Conservation (phyloP, 2,797 vertebrate genomes). For the Rhyacichthys aspro region DNA sequence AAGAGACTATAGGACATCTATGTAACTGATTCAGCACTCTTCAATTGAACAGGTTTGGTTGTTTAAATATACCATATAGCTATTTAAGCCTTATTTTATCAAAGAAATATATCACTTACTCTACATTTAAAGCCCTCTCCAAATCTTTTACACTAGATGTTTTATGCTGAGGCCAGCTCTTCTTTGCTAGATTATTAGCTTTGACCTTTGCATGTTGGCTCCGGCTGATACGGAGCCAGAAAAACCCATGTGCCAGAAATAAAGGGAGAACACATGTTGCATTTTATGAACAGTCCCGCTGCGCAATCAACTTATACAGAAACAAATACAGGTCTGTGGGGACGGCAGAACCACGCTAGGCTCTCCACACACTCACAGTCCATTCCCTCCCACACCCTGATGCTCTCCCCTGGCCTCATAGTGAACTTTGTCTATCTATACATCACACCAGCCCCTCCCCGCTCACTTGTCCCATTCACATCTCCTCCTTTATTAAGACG, state of each 20-base stretch:
- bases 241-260: constrained; percentile 63
- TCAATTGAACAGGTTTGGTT: not conserved
- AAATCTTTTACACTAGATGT: constrained; percentile 15
- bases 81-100: constrained; percentile 3
- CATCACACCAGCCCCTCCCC: constrained; percentile 21
- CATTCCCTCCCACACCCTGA: constrained; percentile 49
- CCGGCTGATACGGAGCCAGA: constrained; percentile 57
- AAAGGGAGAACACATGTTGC: constrained; percentile 73
- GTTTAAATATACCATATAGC: not conserved
- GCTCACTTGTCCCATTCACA: constrained; percentile 23
- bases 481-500: constrained; percentile 27
- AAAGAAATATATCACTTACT: not conserved
- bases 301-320: constrained; percentile 34
- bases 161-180: constrained; percentile 54
- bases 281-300: constrained; percentile 61
- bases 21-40: not conserved
- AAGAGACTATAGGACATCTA: not conserved
- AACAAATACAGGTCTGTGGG: constrained; percentile 48
- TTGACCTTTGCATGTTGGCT: constrained; percentile 64
- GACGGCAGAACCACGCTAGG: constrained; percentile 52
- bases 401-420: constrained; percentile 19
- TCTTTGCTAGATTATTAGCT: constrained; percentile 65
- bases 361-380: constrained; percentile 21
- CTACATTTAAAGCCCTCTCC: not conserved
- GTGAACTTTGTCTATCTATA: constrained; percentile 23